phyloP scores from a whole-genome alignment of 2,888 invertebrate genomes.

The Adela reaumurella region DNA sequence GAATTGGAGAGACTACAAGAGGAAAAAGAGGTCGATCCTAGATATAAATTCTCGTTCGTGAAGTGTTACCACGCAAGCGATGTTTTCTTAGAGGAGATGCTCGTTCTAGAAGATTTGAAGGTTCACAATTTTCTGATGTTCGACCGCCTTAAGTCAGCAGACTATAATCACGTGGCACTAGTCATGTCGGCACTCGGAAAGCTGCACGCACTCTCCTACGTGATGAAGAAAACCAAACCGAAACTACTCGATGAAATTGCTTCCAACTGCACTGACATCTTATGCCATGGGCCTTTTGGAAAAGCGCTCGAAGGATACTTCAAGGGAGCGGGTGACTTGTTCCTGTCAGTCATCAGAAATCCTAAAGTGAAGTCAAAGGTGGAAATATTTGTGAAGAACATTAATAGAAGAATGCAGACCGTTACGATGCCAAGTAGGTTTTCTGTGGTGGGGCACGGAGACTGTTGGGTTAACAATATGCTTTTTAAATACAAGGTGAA shows the following conservation, averaged over 20 bases:
- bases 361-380: background rate
- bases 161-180: constrained; percentile 7
- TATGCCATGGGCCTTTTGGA: background rate
- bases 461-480: constrained; percentile 37
- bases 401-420: background rate
- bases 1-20: constrained; percentile 4
- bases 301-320: background rate
- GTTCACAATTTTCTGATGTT: constrained; percentile 8
- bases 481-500: constrained; percentile 27
- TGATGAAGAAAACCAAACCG: constrained; percentile 9
- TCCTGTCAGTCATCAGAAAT: background rate
- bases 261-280: background rate
- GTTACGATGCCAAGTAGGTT: constrained; percentile 19
- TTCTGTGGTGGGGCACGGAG: constrained; percentile 32
- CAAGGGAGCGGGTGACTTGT: background rate
- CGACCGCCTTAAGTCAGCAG: constrained; percentile 9
- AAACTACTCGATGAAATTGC: constrained; percentile 9
- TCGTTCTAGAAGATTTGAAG: constrained; percentile 13
- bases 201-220: constrained; percentile 15
- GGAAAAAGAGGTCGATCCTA: background rate
- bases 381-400: background rate
- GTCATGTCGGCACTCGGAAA: constrained; percentile 13
- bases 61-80: constrained; percentile 2
- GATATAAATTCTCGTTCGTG: constrained; percentile 1
- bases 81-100: constrained; percentile 7